Percentiles rank a stretch among this genome's conserved stretches.
These are phyloP conservation scores for Linnaemya vulpina DNA, from an alignment of 2,888 invertebrate genomes.

Conservation along the genomic window DNA sequence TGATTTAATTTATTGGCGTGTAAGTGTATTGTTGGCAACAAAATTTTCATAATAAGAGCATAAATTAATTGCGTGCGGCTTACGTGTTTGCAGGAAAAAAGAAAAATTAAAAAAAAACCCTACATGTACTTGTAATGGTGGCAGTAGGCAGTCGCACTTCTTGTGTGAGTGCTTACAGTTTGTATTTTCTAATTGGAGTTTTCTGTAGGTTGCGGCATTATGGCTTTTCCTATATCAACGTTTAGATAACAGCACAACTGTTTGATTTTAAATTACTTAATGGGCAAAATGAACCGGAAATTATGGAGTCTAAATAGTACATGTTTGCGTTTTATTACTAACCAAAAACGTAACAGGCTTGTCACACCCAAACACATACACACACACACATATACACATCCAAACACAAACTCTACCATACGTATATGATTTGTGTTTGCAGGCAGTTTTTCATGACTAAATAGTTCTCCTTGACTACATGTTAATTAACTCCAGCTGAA, in stretches of 20 bases:
- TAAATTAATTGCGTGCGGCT: constrained; percentile 77
- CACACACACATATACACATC: neutral
- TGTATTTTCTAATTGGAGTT: constrained; percentile 30
- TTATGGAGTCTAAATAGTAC: constrained; percentile 36
- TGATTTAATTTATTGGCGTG: constrained; percentile 22
- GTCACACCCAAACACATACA: neutral
- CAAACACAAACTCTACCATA: neutral
- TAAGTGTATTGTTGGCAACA: constrained; percentile 22
- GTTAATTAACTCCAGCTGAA: constrained; percentile 25
- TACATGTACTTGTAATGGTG: neutral
- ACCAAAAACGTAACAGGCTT: constrained; percentile 1
- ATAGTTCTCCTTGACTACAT: constrained; percentile 2
- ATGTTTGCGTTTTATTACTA: constrained; percentile 31
- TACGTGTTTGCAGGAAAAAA: neutral
- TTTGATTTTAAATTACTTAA: constrained; percentile 59
- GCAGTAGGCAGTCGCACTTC: neutral
- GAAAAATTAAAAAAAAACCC: neutral
- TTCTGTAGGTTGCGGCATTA: constrained; percentile 13
- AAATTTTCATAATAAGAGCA: constrained; percentile 76
- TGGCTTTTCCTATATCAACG: constrained; percentile 2
- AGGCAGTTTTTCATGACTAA: constrained; percentile 22
- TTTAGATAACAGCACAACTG: constrained; percentile 41
- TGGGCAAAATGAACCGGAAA: constrained; percentile 52
- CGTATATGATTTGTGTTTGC: neutral
- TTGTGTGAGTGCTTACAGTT: neutral